Conservation (phyloP, 2,888 invertebrate genomes). For the Clusia tigrina region DNA sequence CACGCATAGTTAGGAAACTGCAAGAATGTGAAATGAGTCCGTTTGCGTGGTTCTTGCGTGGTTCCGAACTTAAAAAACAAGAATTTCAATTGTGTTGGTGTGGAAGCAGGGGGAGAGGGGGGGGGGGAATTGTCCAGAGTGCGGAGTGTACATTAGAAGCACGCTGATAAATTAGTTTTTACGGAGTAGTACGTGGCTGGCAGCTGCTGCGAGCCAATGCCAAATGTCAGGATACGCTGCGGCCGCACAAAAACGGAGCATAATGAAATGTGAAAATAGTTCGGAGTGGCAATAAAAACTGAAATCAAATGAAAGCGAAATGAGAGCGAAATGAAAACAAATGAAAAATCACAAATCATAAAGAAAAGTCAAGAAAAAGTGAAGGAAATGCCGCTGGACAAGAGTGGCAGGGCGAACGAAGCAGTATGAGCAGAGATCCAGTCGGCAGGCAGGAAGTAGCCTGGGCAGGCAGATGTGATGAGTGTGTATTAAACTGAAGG, state of each 20-base stretch:
- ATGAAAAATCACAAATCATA: constrained; percentile 15
- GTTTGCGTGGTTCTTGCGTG: too few species aligned
- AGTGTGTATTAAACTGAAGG: too few species aligned
- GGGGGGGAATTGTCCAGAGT: neutral
- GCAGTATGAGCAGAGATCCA: neutral
- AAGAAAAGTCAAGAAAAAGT: neutral
- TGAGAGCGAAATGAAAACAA: constrained; percentile 8
- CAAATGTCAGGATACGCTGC: neutral
- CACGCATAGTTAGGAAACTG: neutral
- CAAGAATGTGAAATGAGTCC: too few species aligned
- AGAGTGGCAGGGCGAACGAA: neutral
- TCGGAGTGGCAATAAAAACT: neutral
- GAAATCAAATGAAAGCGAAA: constrained; percentile 11
- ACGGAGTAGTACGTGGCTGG: constrained; percentile 21
- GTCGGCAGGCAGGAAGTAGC: too few species aligned
- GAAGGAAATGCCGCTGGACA: neutral
- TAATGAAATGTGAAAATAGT: neutral
- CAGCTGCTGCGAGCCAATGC: constrained; percentile 17
- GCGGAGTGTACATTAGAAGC: constrained; percentile 27
- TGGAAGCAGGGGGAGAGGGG: neutral
- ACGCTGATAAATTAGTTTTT: constrained; percentile 28
- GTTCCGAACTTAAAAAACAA: too few species aligned
- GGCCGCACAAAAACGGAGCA: neutral
- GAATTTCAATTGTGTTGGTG: neutral
- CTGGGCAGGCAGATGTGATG: too few species aligned